Conservation (phyloP, 2,888 invertebrate genomes). For the Tenthredo mesomela region DNA sequence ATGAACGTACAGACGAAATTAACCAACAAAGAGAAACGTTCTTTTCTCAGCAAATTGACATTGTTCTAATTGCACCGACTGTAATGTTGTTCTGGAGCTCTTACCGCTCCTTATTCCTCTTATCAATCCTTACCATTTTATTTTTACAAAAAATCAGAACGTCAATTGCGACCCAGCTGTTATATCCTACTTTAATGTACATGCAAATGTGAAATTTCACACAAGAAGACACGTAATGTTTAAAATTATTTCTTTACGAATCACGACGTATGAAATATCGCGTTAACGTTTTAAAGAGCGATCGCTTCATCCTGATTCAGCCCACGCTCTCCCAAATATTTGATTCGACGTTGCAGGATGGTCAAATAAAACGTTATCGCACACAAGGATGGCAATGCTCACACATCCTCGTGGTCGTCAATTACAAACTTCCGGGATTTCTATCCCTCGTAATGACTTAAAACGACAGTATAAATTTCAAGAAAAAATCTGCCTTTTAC, state of each 20-base stretch:
- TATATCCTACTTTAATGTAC: not conserved
- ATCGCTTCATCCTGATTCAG: not conserved
- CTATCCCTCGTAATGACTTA: not conserved
- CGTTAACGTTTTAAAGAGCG: not conserved
- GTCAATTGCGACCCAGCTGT: not conserved
- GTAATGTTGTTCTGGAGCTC: not conserved
- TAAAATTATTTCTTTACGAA: not conserved
- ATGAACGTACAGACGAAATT: not conserved
- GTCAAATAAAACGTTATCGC: not conserved
- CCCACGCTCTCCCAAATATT: not conserved
- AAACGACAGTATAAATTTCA: not conserved
- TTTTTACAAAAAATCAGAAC: not conserved
- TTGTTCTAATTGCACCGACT: not conserved
- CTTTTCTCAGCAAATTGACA: constrained; percentile 15
- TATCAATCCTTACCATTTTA: not conserved
- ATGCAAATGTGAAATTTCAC: not conserved
- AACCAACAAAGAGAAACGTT: not conserved
- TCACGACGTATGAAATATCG: not conserved
- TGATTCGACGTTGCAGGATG: not conserved
- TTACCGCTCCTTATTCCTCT: not conserved
- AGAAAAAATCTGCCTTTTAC: not conserved
- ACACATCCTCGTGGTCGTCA: not conserved
- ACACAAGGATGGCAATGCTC: no score
- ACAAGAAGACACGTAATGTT: not conserved
- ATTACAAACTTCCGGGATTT: not conserved